Percentiles rank a stretch among this genome's conserved stretches.
Conservation (phyloP, 2,888 invertebrate species). For the Aphidius colemani region DNA sequence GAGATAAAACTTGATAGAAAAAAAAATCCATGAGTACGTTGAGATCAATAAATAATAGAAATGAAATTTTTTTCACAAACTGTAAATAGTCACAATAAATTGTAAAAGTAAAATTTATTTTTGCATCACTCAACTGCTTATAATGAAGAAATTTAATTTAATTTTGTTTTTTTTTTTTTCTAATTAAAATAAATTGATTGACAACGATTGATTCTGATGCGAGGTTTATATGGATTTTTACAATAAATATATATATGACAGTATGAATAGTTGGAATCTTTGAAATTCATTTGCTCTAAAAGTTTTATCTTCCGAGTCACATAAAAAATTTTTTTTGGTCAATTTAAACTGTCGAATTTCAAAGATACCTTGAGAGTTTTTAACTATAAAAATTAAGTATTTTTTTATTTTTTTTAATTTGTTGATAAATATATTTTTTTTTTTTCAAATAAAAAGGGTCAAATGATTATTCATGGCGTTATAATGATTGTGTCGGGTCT, state of each 20-base stretch:
- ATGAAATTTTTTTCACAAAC: not conserved
- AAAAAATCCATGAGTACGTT: conserved; percentile 28
- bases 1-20: conserved; percentile 22
- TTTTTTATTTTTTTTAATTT: no score
- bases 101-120: no score
- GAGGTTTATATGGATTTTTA: conserved; percentile 15
- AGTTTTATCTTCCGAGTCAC: not conserved
- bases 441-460: not conserved
- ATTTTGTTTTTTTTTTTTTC: conserved; percentile 6
- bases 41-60: conserved; percentile 4
- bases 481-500: conserved; percentile 7
- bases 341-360: not conserved
- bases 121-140: not conserved
- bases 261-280: not conserved
- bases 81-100: no score
- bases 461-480: not conserved
- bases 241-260: not conserved
- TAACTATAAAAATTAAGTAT: not conserved
- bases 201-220: conserved; percentile 15
- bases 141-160: conserved; percentile 5
- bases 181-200: conserved; percentile 13
- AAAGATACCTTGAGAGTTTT: conserved; percentile 1
- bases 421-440: not conserved
- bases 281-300: conserved; percentile 4
- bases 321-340: not conserved